A percentile compares a stretch with the other conserved stretches of the same genome.
phyloP scores from a whole-genome alignment of 37 sponge, comb jelly and placozoan genomes.

The Spongilla lacustris region DNA sequence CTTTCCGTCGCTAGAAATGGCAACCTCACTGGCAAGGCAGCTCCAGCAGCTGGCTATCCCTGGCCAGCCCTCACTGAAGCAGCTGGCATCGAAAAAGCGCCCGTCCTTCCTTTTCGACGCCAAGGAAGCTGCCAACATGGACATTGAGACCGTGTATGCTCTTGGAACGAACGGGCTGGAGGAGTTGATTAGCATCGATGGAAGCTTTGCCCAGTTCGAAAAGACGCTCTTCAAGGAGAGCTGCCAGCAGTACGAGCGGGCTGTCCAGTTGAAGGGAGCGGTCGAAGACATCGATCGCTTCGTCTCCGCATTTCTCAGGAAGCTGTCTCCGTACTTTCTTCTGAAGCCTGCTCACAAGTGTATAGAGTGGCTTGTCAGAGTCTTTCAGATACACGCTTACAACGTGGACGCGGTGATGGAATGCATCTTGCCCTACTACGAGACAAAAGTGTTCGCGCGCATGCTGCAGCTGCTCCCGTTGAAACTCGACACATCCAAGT shows the following conservation, averaged over 20 bases:
- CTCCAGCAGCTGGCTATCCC: conserved; percentile 71
- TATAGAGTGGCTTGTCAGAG: conserved; percentile 92
- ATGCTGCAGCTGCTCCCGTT: conserved; percentile 85
- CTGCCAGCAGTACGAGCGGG: conserved; percentile 77
- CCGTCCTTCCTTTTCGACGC: conserved; percentile 76
- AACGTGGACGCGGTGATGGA: conserved; percentile 81
- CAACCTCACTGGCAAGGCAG: conserved; percentile 73
- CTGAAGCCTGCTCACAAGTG: conserved; percentile 87
- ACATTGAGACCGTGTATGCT: conserved; percentile 53
- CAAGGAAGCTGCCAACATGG: conserved; percentile 73
- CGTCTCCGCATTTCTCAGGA: conserved; percentile 71
- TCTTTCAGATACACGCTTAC: conserved; percentile 73
- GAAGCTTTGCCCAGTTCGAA: conserved; percentile 60
- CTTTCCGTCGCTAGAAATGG: conserved; percentile 5
- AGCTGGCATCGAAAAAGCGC: conserved; percentile 52
- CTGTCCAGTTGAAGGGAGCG: conserved; percentile 48
- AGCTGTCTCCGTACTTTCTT: conserved; percentile 84
- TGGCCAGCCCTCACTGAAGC: conserved; percentile 66
- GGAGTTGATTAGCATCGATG: conserved; percentile 77
- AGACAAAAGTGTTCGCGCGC: conserved; percentile 88
- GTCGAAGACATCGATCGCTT: conserved; percentile 45
- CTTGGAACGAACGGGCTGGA: conserved; percentile 88
- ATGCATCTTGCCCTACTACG: conserved; percentile 91
- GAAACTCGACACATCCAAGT: conserved; percentile 53
- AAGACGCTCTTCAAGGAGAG: conserved; percentile 69